Base-by-base conservation (phyloP, 2,888 invertebrate genomes). In the Hypercompe scribonia region DNA sequence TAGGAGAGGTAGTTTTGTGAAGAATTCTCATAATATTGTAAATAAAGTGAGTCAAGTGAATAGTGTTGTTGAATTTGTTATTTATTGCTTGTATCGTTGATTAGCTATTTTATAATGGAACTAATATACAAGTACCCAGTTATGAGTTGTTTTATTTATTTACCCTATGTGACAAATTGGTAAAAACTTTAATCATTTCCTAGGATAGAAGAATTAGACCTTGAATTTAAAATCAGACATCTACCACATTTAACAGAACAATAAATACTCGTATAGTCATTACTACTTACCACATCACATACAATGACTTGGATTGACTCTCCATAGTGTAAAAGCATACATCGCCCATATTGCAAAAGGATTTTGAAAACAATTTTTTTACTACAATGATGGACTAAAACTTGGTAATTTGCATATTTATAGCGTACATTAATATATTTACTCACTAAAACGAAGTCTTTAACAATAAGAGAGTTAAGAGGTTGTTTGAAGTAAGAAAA, bases 61-160 rank as follows among this genome's bases (percentile, higher is more conserved):
- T 88, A 93, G 92, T 91, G 93, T 93, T 92, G 91, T 93, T 93
- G 86, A 91, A 91, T 91, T 92, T 93, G 94, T 94, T 93, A 94
- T 94, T 94, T 94, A 93, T 93, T 93, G 93, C 93, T 93, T 93
- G 91, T 93, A 91, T 87, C 87, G 89, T 93, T 92, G 81, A 90
- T 92, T 93, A 92, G 93, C 92, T 91, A 89, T 93, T 94, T 94
- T 94, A 89, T 92, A 93, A 90, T 88, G 88, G 86, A 92, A 92
- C 90, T 92, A 93, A 93, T 93, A 94, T 92, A 94, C 91, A 93
- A 93, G 89, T 91, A 90, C 88, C 89, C 89, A 90, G 90, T 91
- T 78, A 72, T 74, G 15, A 54, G 73, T 84, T 79, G 87, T 92
- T 92, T 92, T 87, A 89, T 91, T 92, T 86, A 1, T n/a, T 58